Conservation (phyloP, 2,797 vertebrate species). For the Sylvia borin region DNA sequence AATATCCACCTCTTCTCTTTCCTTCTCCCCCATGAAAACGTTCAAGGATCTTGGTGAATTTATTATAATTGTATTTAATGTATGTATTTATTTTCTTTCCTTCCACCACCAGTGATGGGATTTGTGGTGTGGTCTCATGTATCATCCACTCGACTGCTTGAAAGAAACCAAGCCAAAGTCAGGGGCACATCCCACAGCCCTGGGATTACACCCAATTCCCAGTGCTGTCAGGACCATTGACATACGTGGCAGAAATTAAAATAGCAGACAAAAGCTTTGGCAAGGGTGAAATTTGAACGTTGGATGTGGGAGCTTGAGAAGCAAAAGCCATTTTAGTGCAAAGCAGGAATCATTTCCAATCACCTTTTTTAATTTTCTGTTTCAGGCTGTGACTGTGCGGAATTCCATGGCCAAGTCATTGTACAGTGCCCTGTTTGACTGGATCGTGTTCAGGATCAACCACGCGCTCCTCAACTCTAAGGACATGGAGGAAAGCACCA, state of each 20-base stretch:
- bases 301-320: not conserved
- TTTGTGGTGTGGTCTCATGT: not conserved
- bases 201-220: not conserved
- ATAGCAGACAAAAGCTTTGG: not conserved
- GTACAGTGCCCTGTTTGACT: slow-evolving; percentile 97
- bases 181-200: not conserved
- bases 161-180: not conserved
- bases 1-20: not conserved
- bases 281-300: accelerated
- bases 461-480: slow-evolving; percentile 94
- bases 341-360: not conserved
- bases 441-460: slow-evolving; percentile 99
- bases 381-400: slow-evolving; percentile 91
- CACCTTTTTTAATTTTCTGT: not conserved
- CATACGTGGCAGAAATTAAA: accelerated
- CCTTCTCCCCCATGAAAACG: not conserved
- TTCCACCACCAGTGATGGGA: accelerated
- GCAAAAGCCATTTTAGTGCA: not conserved
- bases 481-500: slow-evolving; percentile 90
- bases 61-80: not conserved
- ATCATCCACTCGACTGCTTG: not conserved
- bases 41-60: not conserved
- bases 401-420: slow-evolving; percentile 98
- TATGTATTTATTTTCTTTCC: not conserved
- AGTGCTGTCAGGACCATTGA: accelerated